These are phyloP conservation scores for Dermolepida albohirtum DNA, from an alignment of 2,888 invertebrate genomes.

Conservation along the genomic window DNA sequence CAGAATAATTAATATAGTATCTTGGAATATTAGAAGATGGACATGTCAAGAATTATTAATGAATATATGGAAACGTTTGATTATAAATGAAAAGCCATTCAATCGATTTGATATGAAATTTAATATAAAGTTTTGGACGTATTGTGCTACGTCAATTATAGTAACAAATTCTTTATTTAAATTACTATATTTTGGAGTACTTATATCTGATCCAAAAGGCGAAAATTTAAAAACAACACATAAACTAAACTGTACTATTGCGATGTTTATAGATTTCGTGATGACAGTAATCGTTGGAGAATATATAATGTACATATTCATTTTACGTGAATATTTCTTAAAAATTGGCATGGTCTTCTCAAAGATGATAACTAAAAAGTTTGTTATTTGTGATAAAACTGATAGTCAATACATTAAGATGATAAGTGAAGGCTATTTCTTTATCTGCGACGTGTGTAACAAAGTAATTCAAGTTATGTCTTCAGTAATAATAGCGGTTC, in stretches of 20 bases:
- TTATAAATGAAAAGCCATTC: conserved; percentile 9
- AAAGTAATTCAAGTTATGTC: conserved; percentile 2
- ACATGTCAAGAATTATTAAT: background rate
- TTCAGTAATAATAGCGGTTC: background rate
- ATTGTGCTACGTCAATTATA: background rate
- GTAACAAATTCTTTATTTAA: background rate
- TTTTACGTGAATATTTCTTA: conserved; percentile 25
- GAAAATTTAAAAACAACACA: background rate
- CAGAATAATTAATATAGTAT: background rate
- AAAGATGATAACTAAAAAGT: conserved; percentile 13
- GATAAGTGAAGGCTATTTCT: conserved; percentile 12
- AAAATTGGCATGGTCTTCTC: conserved; percentile 16
- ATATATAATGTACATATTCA: conserved; percentile 10
- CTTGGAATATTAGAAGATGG: conserved; percentile 27
- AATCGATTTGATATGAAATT: conserved; percentile 6
- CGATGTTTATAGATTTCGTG: background rate
- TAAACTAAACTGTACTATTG: background rate
- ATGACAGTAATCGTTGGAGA: conserved; percentile 4
- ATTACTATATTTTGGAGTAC: background rate
- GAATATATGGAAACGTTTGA: conserved; percentile 18
- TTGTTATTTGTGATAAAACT: background rate
- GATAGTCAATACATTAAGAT: conserved; percentile 15
- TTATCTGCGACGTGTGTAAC: conserved; percentile 12
- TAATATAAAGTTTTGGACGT: background rate
- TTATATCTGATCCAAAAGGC: background rate